Base-by-base conservation (phyloP, 2,888 invertebrate species). In the Drosophila differens region DNA sequence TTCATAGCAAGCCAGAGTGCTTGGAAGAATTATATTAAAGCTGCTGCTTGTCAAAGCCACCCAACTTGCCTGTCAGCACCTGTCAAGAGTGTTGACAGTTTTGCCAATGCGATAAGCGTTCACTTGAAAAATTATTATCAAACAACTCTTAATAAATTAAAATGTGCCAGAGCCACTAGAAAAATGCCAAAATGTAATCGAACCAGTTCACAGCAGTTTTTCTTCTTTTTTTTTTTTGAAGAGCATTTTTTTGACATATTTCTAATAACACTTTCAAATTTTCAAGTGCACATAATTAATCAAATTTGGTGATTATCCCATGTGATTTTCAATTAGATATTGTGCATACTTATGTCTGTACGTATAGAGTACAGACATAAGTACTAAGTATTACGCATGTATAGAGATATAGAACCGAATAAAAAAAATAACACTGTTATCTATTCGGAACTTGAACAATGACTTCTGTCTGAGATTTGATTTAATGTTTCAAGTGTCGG, bases 51-150 rank as follows among this genome's bases (percentile, higher is more conserved):
- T 70, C 85, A 67, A 35, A 37, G n/a, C 57, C 52, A 57, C 37
- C 35, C 47, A 41, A 16, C 65, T 44, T 44, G 41, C n/a, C 4
- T 44, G 41, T n/a, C 25, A 28, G 44, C 35, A 28, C 69, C 66
- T 75, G 88, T 88, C 85, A 88, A 60, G 71, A 28, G 54, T 52
- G 57, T 39, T 82, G 90, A 74, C 84, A 90, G 62, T 71, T 47
- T 66, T 85, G 90, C 79, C 90, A 80, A 37, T 59, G 61, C 80
- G 88, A 85, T 85, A 90, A 88, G 74, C 74, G 73, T 47, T 70
- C 59, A 64, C 66, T 76, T 85, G 60, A 88, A 85, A 82, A 71
- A 73, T 79, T 62, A 76, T 73, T 79, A 59, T 75, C 65, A 60
- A 32, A 33, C 49, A 60, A 65, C 54, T 64, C 65, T 71, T 51